These are phyloP conservation scores for Palythoa grandis DNA, from an alignment of 92 coral and sea anemone genomes.

Conservation along the genomic window DNA sequence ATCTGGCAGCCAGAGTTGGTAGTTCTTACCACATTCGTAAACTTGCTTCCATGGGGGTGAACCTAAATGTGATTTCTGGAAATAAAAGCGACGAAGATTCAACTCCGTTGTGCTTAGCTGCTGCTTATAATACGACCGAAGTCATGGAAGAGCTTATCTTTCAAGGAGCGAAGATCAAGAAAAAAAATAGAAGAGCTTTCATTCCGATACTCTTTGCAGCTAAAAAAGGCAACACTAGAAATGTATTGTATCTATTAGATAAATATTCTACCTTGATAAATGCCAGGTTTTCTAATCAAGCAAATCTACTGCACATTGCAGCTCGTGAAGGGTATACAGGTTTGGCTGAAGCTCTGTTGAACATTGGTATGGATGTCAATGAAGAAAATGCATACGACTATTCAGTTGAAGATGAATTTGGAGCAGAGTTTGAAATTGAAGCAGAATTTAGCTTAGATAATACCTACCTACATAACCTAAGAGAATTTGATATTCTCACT, in stretches of 20 bases:
- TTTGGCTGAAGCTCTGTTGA: background rate
- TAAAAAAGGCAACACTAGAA: conserved; percentile 10
- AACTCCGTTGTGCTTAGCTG: conserved; percentile 21
- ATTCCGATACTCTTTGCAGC: conserved; percentile 32
- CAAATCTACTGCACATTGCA: background rate
- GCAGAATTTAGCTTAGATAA: too few relatives aligned
- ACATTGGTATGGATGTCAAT: conserved; percentile 18
- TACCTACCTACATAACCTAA: background rate
- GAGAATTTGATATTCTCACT: background rate
- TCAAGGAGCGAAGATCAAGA: background rate
- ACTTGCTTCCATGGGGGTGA: background rate
- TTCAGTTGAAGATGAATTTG: background rate
- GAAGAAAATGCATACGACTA: background rate
- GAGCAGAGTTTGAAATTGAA: too few relatives aligned
- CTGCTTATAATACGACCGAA: background rate
- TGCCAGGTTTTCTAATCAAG: background rate
- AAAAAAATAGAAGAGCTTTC: background rate
- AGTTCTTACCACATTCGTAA: background rate
- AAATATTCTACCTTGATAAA: background rate
- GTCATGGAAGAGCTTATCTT: conserved; percentile 2
- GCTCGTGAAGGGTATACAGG: conserved; percentile 26
- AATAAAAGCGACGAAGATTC: background rate
- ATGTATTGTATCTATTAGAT: conserved; percentile 31
- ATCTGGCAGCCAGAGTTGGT: conserved; percentile 31
- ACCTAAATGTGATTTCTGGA: background rate